Percentiles rank a stretch among this genome's conserved stretches.
These are phyloP conservation scores for Nymphalis c-album DNA, from an alignment of 2,888 invertebrate genomes.

Conservation along the genomic window DNA sequence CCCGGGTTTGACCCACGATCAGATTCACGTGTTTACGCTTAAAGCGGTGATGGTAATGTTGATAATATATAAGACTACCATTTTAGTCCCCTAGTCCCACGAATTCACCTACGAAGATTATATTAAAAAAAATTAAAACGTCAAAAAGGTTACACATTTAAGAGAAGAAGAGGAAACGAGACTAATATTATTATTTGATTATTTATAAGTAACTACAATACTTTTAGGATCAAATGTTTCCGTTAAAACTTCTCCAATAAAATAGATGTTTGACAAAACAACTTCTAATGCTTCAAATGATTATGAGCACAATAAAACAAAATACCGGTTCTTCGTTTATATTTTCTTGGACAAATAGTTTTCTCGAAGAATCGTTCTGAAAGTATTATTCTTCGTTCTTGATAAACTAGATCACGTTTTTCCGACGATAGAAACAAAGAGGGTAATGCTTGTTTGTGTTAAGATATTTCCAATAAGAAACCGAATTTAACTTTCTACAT, in stretches of 20 bases:
- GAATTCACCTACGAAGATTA: no score
- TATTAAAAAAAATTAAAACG: background rate
- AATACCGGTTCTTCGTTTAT: background rate
- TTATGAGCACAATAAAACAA: background rate
- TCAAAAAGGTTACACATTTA: conserved; percentile 1
- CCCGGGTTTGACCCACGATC: no score
- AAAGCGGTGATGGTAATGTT: no score
- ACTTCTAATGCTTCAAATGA: background rate
- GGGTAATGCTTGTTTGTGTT: no score
- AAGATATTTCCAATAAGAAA: no score
- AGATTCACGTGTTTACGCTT: no score
- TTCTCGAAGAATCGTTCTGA: background rate
- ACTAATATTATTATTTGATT: background rate
- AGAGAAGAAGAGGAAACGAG: conserved; percentile 13
- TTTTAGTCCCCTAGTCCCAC: no score
- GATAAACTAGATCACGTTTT: no score
- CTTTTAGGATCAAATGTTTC: conserved; percentile 11
- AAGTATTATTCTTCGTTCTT: background rate
- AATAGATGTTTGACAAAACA: conserved; percentile 8
- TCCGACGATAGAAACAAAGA: no score
- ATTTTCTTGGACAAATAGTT: background rate
- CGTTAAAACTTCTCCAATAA: conserved; percentile 23
- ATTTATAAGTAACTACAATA: conserved; percentile 7
- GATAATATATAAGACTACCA: no score
- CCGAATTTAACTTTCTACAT: no score